Evolutionary conservation across 2,888 invertebrate species (phyloP).

Genomic region (Drosophila rubida): DNA sequence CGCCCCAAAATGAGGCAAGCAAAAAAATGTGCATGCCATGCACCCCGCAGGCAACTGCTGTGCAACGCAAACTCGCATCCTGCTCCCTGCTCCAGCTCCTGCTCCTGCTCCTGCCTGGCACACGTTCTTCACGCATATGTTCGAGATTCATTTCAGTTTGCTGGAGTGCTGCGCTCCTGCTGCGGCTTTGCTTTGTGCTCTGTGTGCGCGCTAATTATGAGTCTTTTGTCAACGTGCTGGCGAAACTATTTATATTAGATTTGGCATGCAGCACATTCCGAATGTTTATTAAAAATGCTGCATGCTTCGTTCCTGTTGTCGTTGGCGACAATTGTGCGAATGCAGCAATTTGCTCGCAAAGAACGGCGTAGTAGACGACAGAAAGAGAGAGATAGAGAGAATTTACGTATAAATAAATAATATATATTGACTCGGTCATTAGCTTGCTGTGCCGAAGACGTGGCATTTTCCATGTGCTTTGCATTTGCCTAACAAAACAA

Average conservation of each 20-base stretch:
- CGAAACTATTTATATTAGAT: not conserved
- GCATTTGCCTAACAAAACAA: conserved; percentile 68
- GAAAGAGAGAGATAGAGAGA: not conserved
- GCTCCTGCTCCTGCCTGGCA: conserved; percentile 31
- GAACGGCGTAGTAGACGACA: not conserved
- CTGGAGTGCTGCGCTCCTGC: not conserved
- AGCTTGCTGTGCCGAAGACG: conserved; percentile 41
- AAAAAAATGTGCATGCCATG: not conserved
- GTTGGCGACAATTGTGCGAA: not conserved
- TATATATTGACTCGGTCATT: conserved; percentile 60
- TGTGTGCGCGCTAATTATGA: not conserved
- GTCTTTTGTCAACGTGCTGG: not conserved
- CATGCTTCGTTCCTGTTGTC: not conserved
- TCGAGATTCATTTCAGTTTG: conserved; percentile 40
- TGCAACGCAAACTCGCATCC: not conserved
- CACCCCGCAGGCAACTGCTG: conserved; percentile 12
- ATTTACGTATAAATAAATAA: conserved; percentile 38
- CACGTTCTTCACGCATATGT: conserved; percentile 57
- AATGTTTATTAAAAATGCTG: conserved; percentile 5
- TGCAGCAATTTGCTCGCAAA: not conserved
- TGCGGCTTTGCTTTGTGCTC: too few species aligned
- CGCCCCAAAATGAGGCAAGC: not conserved
- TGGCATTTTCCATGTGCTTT: conserved; percentile 47
- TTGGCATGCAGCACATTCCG: not conserved
- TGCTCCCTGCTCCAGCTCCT: conserved; percentile 48